Conservation (phyloP, 2,888 invertebrate genomes). For the Piscicola geometra region DNA sequence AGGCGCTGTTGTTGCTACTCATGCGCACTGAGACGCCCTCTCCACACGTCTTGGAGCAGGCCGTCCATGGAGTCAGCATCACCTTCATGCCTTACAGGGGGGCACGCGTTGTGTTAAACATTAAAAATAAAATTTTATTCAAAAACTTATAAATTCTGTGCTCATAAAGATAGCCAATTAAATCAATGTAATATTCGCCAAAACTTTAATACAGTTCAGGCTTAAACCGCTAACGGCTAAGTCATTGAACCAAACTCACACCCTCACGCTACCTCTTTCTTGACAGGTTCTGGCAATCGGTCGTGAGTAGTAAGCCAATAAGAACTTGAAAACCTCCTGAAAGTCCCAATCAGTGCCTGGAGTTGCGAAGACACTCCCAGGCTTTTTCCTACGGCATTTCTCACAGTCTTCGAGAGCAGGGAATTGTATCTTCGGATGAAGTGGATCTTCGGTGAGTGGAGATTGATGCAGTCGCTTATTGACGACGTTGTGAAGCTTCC, state of each 20-base stretch:
- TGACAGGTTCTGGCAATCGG: not conserved
- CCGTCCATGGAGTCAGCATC: slow-evolving; percentile 45
- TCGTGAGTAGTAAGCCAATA: slow-evolving; percentile 27
- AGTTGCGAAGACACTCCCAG: slow-evolving; percentile 7
- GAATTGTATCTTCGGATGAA: slow-evolving; percentile 81
- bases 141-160: too few relatives aligned
- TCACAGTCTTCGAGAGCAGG: slow-evolving; percentile 69
- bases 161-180: too few relatives aligned
- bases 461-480: slow-evolving; percentile 75
- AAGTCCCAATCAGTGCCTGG: slow-evolving; percentile 21
- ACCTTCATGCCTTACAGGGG: not conserved
- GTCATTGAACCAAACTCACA: too few relatives aligned
- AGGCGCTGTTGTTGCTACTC: slow-evolving; percentile 42
- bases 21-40: slow-evolving; percentile 48
- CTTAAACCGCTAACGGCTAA: too few relatives aligned
- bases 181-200: too few relatives aligned
- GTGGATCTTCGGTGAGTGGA: slow-evolving; percentile 81
- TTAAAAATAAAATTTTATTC: too few relatives aligned
- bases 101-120: too few relatives aligned
- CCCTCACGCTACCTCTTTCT: slow-evolving; percentile 22
- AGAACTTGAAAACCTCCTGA: slow-evolving; percentile 30
- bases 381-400: slow-evolving; percentile 44
- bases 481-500: slow-evolving; percentile 83
- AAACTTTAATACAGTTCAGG: too few relatives aligned
- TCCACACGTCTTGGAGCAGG: slow-evolving; percentile 50